phyloP scores from a whole-genome alignment of 2,797 vertebrate genomes.

The Rhodeus uyekii region DNA sequence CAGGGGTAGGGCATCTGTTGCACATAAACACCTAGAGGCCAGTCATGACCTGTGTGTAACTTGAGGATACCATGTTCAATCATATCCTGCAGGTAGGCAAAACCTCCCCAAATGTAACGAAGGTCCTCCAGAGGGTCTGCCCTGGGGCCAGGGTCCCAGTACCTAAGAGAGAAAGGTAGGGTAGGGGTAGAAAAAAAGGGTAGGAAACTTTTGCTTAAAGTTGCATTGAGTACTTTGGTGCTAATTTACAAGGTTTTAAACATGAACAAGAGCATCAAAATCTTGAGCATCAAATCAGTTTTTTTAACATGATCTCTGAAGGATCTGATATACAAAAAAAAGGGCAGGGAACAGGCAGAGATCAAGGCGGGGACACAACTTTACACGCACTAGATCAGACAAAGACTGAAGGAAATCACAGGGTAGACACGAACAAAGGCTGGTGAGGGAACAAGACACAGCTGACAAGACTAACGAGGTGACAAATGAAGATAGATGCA shows the following conservation, averaged over 20 bases:
- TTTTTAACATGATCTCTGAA: not conserved
- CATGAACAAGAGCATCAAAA: not conserved
- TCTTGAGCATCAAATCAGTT: not conserved
- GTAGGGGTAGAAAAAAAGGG: too few relatives aligned
- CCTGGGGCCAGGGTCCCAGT: conserved; percentile 96
- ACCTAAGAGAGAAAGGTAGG: conserved; percentile 72
- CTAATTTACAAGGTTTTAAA: not conserved
- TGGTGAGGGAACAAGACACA: too few relatives aligned
- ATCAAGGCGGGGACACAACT: too few relatives aligned
- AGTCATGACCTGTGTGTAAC: conserved; percentile 80
- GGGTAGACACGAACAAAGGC: too few relatives aligned
- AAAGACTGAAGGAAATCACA: too few relatives aligned
- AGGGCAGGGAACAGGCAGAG: too few relatives aligned
- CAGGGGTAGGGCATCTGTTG: conserved; percentile 99
- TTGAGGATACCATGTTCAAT: conserved; percentile 91
- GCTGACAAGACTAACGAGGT: too few relatives aligned
- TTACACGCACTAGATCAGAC: too few relatives aligned
- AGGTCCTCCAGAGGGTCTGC: conserved; percentile 93
- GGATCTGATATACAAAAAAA: too few relatives aligned
- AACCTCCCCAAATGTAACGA: conserved; percentile 95
- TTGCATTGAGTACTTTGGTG: not conserved
- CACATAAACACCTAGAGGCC: conserved; percentile 87
- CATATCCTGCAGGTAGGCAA: conserved; percentile 97
- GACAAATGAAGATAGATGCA: too few relatives aligned
- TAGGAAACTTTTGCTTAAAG: not conserved